These are phyloP conservation scores for Maccullochella peelii DNA, from an alignment of 2,113 vertebrate species.

Conservation along the genomic window DNA sequence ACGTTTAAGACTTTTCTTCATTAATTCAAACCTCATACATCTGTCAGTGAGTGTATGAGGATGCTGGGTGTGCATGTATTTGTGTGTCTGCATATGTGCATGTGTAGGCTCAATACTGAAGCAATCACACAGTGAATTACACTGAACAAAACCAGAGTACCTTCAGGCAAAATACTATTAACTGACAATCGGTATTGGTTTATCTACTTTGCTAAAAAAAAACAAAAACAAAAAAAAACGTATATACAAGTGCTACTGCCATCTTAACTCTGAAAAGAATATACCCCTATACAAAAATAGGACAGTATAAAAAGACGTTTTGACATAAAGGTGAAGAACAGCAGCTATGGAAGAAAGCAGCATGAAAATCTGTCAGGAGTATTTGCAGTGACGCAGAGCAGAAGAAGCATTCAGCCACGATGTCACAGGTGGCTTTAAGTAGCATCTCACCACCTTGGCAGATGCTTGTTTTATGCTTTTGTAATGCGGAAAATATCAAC, in stretches of 20 bases:
- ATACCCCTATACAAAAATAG: not conserved
- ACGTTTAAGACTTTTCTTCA: not conserved
- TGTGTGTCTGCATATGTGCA: not conserved
- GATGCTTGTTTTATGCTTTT: conserved; percentile 57
- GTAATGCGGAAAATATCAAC: conserved; percentile 52
- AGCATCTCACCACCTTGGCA: conserved; percentile 58
- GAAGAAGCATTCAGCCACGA: conserved; percentile 47
- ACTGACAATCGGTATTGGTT: not conserved
- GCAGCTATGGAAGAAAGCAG: conserved; percentile 14
- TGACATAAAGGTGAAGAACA: conserved; percentile 10
- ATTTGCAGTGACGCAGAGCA: conserved; percentile 30
- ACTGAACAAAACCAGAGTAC: not conserved
- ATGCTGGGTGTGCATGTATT: not conserved
- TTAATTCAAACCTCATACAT: conserved; percentile 3
- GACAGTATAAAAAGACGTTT: conserved; percentile 15
- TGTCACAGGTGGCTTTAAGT: conserved; percentile 64
- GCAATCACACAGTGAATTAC: not conserved
- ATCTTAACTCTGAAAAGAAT: not conserved
- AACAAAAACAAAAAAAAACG: not conserved
- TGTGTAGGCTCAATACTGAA: not conserved
- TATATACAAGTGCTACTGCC: not conserved
- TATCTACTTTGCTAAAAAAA: not conserved
- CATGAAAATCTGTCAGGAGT: conserved; percentile 26
- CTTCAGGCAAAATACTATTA: not conserved
- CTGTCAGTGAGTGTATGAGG: not conserved